Evolutionary conservation across 2,888 invertebrate genomes (phyloP).

Genomic region (Melitaea athalia): DNA sequence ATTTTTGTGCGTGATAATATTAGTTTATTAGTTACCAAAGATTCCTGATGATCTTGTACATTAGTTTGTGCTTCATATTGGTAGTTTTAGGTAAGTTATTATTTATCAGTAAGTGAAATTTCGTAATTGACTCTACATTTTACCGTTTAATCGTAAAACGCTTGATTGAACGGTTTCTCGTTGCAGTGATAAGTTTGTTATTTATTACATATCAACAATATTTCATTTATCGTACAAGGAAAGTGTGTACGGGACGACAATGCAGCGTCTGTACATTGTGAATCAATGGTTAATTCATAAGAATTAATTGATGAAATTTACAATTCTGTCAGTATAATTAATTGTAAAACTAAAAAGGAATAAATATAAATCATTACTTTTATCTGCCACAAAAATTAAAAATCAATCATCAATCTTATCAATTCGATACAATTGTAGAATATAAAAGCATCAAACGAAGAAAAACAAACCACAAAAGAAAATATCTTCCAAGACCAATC

Average conservation of each 20-base stretch:
- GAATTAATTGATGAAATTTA: slow-evolving; percentile 10
- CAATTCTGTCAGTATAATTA: neutral
- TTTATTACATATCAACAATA: slow-evolving; percentile 13
- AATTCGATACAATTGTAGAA: neutral
- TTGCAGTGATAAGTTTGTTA: slow-evolving; percentile 21
- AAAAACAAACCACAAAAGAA: neutral
- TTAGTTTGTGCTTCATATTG: slow-evolving; percentile 82
- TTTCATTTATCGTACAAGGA: slow-evolving; percentile 5
- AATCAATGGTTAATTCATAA: slow-evolving; percentile 26
- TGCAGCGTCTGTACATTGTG: slow-evolving; percentile 18
- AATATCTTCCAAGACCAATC: neutral
- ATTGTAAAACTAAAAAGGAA: neutral
- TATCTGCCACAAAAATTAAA: neutral
- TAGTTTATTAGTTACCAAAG: slow-evolving; percentile 82
- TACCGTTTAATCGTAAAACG: neutral
- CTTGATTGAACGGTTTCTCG: slow-evolving; percentile 6
- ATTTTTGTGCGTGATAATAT: slow-evolving; percentile 73
- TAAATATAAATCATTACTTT: too few relatives aligned
- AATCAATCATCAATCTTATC: neutral
- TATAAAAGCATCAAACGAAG: neutral
- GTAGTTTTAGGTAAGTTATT: slow-evolving; percentile 79
- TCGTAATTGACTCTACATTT: neutral
- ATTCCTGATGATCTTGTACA: slow-evolving; percentile 82
- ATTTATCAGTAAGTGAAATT: neutral
- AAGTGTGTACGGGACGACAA: slow-evolving; percentile 14